Base-by-base conservation (phyloP, 2,113 vertebrate species). In the Ornithorhynchus anatinus region DNA sequence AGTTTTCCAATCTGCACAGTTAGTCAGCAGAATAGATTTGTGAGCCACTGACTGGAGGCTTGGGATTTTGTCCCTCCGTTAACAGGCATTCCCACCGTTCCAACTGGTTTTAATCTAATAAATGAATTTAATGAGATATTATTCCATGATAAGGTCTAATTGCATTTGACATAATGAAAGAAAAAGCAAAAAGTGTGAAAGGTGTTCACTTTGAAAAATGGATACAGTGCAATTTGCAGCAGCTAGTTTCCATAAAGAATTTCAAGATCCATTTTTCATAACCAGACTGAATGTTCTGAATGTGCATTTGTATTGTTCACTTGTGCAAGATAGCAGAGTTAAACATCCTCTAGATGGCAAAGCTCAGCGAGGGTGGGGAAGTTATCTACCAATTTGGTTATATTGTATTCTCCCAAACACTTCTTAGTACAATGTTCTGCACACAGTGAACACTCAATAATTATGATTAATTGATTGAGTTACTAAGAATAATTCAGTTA, bases 101-200 rank as follows among this genome's bases (percentile, higher is more conserved):
- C 64, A 60, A 61, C 19, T 45, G 39, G 40, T 31, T 40, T 2
- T 17, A 8, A 81, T 80, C 64, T 88, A 82, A 71, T 70, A 73
- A 10, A 19, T 39, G 38, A 69, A 38, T 75, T 84, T 77, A 82
- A 59, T 4, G 75, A 81, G 25, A 14, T 69, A 86, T 66, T 74
- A 72, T 29, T 74, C 54, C 35, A n/a, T 77, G 72, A 53, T 61
- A 57, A 8, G 23, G 1, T 52, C 69, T 79, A 77, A 82, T 75
- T 90, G 45, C 59, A 71, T 78, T 75, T 81, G 33, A 76, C 20
- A 60, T 33, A 77, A 72, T 45, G 56, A 86, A 54, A 53, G 19
- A 37, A 50, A 89, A 67, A 75, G 7, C 12, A 59, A 87, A 81
- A 81, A 72, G 54, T 73, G 61, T 27, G 60, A 40, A 80, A 69